phyloP scores from a whole-genome alignment of 2,888 invertebrate genomes.

The Diploptera punctata region DNA sequence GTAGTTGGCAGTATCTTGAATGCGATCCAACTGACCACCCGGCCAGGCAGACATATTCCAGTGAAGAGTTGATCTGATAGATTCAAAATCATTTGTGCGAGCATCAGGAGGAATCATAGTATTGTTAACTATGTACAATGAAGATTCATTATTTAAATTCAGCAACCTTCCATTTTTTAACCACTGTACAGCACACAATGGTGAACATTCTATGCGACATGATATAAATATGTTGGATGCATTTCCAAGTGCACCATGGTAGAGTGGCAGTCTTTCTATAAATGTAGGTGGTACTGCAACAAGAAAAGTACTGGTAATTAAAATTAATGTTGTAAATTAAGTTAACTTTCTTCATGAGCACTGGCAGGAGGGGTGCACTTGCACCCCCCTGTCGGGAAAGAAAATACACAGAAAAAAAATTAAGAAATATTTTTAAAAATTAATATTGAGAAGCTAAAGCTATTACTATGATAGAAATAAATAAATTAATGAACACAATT shows the following conservation, averaged over 20 bases:
- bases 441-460: too few relatives aligned
- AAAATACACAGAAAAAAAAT: too few relatives aligned
- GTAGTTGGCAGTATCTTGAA: constrained; percentile 80
- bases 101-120: constrained; percentile 73
- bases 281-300: constrained; percentile 88
- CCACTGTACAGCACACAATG: constrained; percentile 86
- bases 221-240: constrained; percentile 72
- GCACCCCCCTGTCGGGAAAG: too few relatives aligned
- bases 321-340: too few relatives aligned
- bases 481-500: too few relatives aligned
- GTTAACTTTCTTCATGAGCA: too few relatives aligned
- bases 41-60: constrained; percentile 91
- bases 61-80: constrained; percentile 84
- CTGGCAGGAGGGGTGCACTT: too few relatives aligned
- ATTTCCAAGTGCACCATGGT: constrained; percentile 63
- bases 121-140: constrained; percentile 55
- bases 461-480: too few relatives aligned
- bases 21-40: constrained; percentile 74
- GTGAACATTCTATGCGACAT: constrained; percentile 90
- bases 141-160: constrained; percentile 51
- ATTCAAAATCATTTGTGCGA: constrained; percentile 86
- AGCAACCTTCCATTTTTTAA: constrained; percentile 77
- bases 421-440: too few relatives aligned
- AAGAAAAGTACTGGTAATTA: too few relatives aligned
- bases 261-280: constrained; percentile 81